phyloP scores from a whole-genome alignment of 2,888 invertebrate species.

The Lymantria dispar region DNA sequence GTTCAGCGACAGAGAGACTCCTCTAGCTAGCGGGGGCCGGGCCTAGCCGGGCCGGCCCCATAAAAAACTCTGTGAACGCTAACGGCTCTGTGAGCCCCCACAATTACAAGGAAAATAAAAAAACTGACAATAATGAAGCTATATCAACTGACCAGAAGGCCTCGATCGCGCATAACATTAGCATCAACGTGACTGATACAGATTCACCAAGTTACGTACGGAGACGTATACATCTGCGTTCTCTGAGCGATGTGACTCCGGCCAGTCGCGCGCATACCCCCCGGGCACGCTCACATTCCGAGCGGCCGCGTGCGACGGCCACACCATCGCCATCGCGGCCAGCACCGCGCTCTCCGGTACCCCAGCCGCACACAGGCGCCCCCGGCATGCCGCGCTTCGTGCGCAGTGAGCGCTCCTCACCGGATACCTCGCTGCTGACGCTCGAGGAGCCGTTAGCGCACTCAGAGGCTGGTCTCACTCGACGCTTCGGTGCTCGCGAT shows the following conservation, averaged over 20 bases:
- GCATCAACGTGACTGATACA: slow-evolving; percentile 72
- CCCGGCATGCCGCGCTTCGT: slow-evolving; percentile 35
- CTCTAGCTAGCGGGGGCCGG: slow-evolving; percentile 89
- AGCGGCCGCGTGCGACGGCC: slow-evolving; percentile 59
- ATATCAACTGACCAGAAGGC: slow-evolving; percentile 33
- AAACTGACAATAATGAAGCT: slow-evolving; percentile 43
- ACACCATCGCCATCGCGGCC: slow-evolving; percentile 38
- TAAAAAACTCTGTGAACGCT: slow-evolving; percentile 57
- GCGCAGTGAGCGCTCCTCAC: slow-evolving; percentile 47
- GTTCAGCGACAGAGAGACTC: slow-evolving; percentile 88
- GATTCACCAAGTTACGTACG: slow-evolving; percentile 67
- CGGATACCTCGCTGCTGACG: slow-evolving; percentile 46
- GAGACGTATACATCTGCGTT: slow-evolving; percentile 72
- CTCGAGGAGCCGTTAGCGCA: slow-evolving; percentile 22
- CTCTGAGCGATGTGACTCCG: slow-evolving; percentile 73
- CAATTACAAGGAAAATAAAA: slow-evolving; percentile 42
- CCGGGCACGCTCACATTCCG: slow-evolving; percentile 69
- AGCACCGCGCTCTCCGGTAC: slow-evolving; percentile 29
- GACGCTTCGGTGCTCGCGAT: slow-evolving; percentile 25
- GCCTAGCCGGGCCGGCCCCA: slow-evolving; percentile 80
- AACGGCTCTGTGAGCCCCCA: slow-evolving; percentile 52
- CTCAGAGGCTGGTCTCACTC: slow-evolving; percentile 11
- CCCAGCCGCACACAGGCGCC: slow-evolving; percentile 16
- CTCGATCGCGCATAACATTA: slow-evolving; percentile 56
- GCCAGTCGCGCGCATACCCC: slow-evolving; percentile 58